phyloP scores from a whole-genome alignment of 2,113 vertebrate genomes.

The Gymnorhina tibicen region DNA sequence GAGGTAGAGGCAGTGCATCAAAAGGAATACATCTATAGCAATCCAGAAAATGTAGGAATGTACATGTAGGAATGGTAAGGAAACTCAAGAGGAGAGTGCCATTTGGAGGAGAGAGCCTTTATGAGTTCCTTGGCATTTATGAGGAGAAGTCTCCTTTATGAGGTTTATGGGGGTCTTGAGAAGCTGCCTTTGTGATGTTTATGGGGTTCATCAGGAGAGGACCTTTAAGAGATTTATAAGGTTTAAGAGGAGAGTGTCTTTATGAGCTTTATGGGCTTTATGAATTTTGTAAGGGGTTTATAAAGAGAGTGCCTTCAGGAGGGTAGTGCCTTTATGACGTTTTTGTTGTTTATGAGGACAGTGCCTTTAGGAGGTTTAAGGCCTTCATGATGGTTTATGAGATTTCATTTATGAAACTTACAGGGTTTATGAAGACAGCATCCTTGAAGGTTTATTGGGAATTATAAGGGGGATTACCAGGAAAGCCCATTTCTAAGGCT shows the following conservation, averaged over 20 bases:
- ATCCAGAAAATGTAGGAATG: background rate
- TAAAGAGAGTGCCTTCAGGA: background rate
- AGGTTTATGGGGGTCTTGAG: background rate
- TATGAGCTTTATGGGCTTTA: background rate
- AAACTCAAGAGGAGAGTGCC: background rate
- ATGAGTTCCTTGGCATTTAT: background rate
- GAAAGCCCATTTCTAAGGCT: background rate
- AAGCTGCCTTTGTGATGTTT: background rate
- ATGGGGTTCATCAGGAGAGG: background rate
- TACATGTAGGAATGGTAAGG: background rate
- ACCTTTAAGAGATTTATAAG: background rate
- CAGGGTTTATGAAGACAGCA: background rate
- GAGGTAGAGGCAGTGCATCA: background rate
- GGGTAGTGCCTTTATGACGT: fast-evolving
- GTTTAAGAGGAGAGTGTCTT: background rate
- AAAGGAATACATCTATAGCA: background rate
- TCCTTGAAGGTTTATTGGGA: background rate
- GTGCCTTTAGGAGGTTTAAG: background rate
- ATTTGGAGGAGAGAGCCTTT: background rate
- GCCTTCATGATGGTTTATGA: too few species aligned
- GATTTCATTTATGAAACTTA: too few species aligned
- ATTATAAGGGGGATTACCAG: background rate
- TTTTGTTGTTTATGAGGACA: background rate
- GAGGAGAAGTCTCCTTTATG: background rate
- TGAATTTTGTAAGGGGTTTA: background rate